Evolutionary conservation across 2,113 vertebrate genomes (phyloP).

Genomic region (Chlorodrepanis virens): DNA sequence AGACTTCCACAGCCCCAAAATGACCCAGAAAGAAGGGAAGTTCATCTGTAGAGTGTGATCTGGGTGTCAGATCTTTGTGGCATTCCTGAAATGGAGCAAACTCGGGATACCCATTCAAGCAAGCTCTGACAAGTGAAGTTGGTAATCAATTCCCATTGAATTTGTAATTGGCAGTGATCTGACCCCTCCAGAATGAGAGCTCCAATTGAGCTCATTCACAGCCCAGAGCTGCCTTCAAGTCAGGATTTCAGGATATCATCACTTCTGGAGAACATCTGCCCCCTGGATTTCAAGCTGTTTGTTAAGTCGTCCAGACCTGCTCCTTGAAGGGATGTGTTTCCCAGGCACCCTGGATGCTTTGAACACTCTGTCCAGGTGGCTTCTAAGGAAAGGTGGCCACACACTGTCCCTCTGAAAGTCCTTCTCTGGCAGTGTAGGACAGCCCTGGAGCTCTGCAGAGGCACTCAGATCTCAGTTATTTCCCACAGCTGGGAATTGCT

Average conservation of each 20-base stretch:
- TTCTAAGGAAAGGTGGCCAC: neutral
- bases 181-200: accelerated
- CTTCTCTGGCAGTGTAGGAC: neutral
- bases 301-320: neutral
- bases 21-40: neutral
- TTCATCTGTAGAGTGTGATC: neutral
- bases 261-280: neutral
- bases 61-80: neutral
- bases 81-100: neutral
- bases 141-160: neutral
- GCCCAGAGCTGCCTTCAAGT: neutral
- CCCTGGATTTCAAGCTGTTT: neutral
- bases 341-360: accelerated
- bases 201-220: neutral
- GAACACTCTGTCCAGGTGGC: neutral
- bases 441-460: neutral
- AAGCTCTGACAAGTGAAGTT: neutral
- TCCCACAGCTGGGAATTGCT: neutral
- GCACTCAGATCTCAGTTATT: neutral
- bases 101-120: neutral
- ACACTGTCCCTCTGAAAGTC: neutral
- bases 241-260: neutral
- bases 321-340: neutral
- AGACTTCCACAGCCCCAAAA: neutral
- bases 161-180: neutral